Base-by-base conservation (phyloP, 2,797 vertebrate genomes). In the Sebastes kiyomatsui region DNA sequence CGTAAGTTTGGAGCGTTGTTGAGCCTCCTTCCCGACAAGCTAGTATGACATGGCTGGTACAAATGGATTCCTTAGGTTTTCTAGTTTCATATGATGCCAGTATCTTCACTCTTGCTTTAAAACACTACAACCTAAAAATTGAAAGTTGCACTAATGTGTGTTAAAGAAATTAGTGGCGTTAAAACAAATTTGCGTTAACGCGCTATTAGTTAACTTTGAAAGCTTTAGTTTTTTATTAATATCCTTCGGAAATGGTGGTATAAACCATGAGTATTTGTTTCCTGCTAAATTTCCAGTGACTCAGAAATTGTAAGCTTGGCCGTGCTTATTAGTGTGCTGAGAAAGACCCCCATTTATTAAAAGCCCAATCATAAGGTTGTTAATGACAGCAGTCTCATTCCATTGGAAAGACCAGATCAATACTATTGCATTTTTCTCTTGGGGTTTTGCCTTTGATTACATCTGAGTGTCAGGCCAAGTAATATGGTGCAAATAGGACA, bases 351-450 rank as follows among this genome's bases (percentile, higher is more conserved):
- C 30, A 93, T 96, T 96, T 95, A 96, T 97, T 97, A 96, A 91
- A 85, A 95, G 92, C 91, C 92, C 94, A 96, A 96, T 97, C 95
- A 96, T 94, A 96, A 93, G 94, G 94, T 95, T 94, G 95, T 95
- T 97, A 96, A 97, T 96, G 94, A 96, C 94, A 94, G 35, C 38
- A 49, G 59, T 69, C 64, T 82, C 64, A 78, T 75, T 92, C 59
- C 20, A 70, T 83, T 84, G 65, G 66, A 76, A 72, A 69, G 66
- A 65, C 76, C 54, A 67, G 72, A 87, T 89, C 88, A 85, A 87
- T 93, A 88, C 76, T 25, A 27, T 69, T 77, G 52, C 69, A 82
- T 86, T 75, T 84, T 74, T 80, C 81, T 86, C 87, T 67, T 64
- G 82, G 83, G 80, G 80, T 85, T 80, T 86, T 80, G 32, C 67